Conservation (phyloP, 2,888 invertebrate species). For the Stenichneumon culpator region DNA sequence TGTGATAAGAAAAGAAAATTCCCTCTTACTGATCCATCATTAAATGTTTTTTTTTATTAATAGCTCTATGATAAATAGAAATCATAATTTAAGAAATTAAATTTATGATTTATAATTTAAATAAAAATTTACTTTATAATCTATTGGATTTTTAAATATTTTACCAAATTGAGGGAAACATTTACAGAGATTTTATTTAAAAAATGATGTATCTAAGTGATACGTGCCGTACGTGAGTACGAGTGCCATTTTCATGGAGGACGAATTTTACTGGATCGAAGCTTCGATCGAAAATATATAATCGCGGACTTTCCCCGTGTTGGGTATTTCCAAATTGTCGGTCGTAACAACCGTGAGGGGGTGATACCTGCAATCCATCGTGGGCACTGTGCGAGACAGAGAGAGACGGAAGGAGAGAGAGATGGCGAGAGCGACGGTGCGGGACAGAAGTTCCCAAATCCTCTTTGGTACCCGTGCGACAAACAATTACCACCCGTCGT, state of each 20-base stretch:
- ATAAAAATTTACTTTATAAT: background rate
- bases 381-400: background rate
- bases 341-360: slow-evolving; percentile 37
- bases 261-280: slow-evolving; percentile 17
- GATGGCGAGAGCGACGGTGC: slow-evolving; percentile 3
- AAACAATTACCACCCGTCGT: slow-evolving; percentile 63
- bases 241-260: background rate
- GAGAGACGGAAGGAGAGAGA: slow-evolving; percentile 25
- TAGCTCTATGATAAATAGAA: background rate
- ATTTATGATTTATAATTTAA: background rate
- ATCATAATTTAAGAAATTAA: too few species aligned
- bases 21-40: background rate
- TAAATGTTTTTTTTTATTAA: background rate
- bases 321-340: slow-evolving; percentile 64
- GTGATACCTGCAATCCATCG: slow-evolving; percentile 37
- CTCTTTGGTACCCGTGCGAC: slow-evolving; percentile 52
- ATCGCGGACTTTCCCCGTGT: slow-evolving; percentile 22
- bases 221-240: background rate
- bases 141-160: background rate
- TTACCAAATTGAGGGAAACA: background rate
- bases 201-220: background rate
- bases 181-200: background rate
- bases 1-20: background rate
- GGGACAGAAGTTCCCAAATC: slow-evolving; percentile 40
- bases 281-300: slow-evolving; percentile 15